These are phyloP conservation scores for Pituophis catenifer DNA, from an alignment of 2,113 vertebrate species.

Conservation along the genomic window DNA sequence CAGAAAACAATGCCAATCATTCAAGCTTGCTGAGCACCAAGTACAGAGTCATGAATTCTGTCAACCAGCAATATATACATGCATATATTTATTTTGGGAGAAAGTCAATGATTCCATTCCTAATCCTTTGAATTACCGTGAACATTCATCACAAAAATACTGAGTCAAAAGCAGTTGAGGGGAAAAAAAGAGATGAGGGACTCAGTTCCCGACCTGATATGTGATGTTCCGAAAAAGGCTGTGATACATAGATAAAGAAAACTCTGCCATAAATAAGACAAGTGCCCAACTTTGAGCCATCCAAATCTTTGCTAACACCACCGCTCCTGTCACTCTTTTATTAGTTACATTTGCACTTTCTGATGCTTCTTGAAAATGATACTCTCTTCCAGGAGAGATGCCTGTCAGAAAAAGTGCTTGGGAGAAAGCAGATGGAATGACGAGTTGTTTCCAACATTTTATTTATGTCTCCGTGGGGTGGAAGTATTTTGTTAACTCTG, in stretches of 20 bases:
- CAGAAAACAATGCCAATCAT: slow-evolving; percentile 35
- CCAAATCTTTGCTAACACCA: slow-evolving; percentile 40
- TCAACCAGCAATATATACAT: slow-evolving; percentile 25
- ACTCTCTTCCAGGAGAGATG: slow-evolving; percentile 47
- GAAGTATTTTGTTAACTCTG: slow-evolving; percentile 61
- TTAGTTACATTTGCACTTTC: slow-evolving; percentile 59
- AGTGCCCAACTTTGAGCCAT: slow-evolving; percentile 14
- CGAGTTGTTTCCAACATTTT: slow-evolving; percentile 56
- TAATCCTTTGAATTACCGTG: slow-evolving; percentile 48
- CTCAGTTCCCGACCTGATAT: slow-evolving; percentile 53
- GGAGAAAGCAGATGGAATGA: slow-evolving; percentile 43
- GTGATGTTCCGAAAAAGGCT: slow-evolving; percentile 51
- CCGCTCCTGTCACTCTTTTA: slow-evolving; percentile 51
- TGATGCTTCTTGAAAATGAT: slow-evolving; percentile 49
- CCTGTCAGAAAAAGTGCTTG: slow-evolving; percentile 42
- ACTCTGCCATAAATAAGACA: slow-evolving; percentile 55
- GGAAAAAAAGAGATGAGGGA: slow-evolving; percentile 17
- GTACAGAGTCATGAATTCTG: slow-evolving; percentile 26
- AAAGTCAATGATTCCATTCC: slow-evolving; percentile 52
- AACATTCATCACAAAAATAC: slow-evolving; percentile 53
- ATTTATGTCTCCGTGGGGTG: slow-evolving; percentile 40
- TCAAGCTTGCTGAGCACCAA: slow-evolving; percentile 41
- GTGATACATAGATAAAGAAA: slow-evolving; percentile 31
- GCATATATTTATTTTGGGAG: slow-evolving; percentile 41
- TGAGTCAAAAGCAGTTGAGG: background rate